phyloP scores from a whole-genome alignment of 2,888 invertebrate species.

The Criorhina ranunculi region DNA sequence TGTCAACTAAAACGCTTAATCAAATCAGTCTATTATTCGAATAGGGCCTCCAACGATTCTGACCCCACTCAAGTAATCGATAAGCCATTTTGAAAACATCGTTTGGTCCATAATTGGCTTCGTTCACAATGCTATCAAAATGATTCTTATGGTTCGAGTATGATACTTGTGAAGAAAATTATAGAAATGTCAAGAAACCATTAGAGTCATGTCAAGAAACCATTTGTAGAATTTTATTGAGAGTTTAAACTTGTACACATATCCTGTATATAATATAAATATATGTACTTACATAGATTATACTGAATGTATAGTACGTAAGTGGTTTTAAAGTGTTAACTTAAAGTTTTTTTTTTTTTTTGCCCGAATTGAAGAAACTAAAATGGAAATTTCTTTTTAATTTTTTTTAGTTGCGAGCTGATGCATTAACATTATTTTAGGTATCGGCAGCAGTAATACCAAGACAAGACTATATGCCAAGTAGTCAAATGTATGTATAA shows the following conservation, averaged over 20 bases:
- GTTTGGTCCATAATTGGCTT: constrained; percentile 9
- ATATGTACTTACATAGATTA: neutral
- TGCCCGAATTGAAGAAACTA: too few species aligned
- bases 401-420: too few species aligned
- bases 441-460: too few species aligned
- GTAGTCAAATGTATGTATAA: too few species aligned
- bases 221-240: constrained; percentile 2
- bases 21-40: constrained; percentile 4
- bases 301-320: neutral
- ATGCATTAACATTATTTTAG: too few species aligned
- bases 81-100: constrained; percentile 15
- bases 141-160: neutral
- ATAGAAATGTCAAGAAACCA: constrained; percentile 20
- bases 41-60: neutral
- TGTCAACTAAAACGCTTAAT: neutral
- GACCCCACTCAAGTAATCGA: constrained; percentile 9
- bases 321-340: neutral
- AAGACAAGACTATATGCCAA: too few species aligned
- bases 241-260: constrained; percentile 1
- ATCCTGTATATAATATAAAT: neutral
- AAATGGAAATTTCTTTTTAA: too few species aligned
- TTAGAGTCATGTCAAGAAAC: constrained; percentile 19
- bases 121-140: constrained; percentile 1
- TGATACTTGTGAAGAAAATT: constrained; percentile 17
- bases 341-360: neutral